These are phyloP conservation scores for Puffinus mauretanicus DNA, from an alignment of 2,113 vertebrate genomes.

Conservation along the genomic window DNA sequence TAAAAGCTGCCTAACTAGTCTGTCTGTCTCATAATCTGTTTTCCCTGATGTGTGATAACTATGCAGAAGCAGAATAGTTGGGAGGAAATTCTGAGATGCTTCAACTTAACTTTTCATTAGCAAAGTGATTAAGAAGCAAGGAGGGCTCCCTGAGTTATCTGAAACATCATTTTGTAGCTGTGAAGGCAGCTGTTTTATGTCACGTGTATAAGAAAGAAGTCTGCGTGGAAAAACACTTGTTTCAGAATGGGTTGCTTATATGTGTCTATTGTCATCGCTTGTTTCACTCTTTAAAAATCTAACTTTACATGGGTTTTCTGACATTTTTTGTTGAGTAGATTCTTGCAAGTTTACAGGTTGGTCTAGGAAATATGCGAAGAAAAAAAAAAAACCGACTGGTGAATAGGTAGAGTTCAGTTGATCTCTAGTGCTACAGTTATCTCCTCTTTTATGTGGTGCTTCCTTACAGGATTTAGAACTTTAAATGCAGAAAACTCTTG, in stretches of 20 bases:
- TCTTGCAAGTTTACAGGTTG: not conserved
- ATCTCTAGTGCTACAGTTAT: not conserved
- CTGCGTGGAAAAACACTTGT: not conserved
- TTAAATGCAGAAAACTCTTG: not conserved
- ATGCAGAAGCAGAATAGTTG: not conserved
- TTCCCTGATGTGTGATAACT: not conserved
- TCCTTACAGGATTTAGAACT: not conserved
- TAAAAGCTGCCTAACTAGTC: not conserved
- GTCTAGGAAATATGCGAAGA: fast-evolving
- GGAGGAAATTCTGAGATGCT: not conserved
- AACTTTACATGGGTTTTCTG: not conserved
- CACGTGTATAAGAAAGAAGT: not conserved
- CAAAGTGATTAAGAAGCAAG: not conserved
- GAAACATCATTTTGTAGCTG: not conserved
- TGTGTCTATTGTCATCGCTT: not conserved
- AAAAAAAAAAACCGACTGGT: not conserved
- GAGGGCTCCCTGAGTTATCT: not conserved
- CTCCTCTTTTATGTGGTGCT: not conserved
- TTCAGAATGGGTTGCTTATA: not conserved
- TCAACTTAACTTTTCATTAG: not conserved
- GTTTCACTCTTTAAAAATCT: not conserved
- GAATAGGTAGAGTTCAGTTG: not conserved
- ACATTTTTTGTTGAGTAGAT: not conserved
- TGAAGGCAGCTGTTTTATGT: not conserved
- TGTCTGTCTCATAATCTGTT: not conserved